Evolutionary conservation across 2,888 invertebrate genomes (phyloP), one percentile per base, ranked within the genome.

Genomic region (Drosophila rubida): DNA sequence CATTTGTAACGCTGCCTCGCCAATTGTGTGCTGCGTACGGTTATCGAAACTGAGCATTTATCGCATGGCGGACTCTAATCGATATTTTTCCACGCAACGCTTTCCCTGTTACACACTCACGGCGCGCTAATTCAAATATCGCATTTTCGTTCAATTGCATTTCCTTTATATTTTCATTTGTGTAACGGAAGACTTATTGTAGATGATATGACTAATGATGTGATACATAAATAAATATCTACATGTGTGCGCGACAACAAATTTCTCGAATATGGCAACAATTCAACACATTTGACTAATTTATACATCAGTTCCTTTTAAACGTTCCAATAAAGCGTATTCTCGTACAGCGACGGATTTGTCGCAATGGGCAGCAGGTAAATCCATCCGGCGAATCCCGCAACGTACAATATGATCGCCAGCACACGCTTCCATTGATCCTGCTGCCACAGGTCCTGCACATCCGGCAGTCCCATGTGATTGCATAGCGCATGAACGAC

Each of bases 401-500:
- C 78, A 3, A 97, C 90, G 91, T 96, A 97, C 59, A 95, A 93
- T 42, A 92, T 91, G 23, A 95, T 93, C 2, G 97, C 93, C 22
- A 95, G 90, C 11, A 93, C 90, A 75, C 95, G 94, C 78, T 95
- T 94, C 4, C 93, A 93, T 64, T 93, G 62, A 54, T 87, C 84
- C 50, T 91, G 94, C 19, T 93, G 93, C 64, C 94, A 90, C 3
- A 96, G 92, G 89, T 96, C 97, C 2, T 93, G 93, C 73, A 98
- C 93, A 91, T 98, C 96, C 0, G 98, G 98, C 89, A 98, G 96
- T 6, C 98, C 98, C 97, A 99, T 98, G 92, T 97, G 96, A 92
- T 99, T 99, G 92, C 99, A 99, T 91, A 98, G 98, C 30, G 97
- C 96, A 91, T 99, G 99, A 1, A 96, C 97, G 13, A 97, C 92